Evolutionary conservation across 2,888 invertebrate species (phyloP), one percentile per base, ranked within the genome.

Genomic region (Drosophila gaucha): DNA sequence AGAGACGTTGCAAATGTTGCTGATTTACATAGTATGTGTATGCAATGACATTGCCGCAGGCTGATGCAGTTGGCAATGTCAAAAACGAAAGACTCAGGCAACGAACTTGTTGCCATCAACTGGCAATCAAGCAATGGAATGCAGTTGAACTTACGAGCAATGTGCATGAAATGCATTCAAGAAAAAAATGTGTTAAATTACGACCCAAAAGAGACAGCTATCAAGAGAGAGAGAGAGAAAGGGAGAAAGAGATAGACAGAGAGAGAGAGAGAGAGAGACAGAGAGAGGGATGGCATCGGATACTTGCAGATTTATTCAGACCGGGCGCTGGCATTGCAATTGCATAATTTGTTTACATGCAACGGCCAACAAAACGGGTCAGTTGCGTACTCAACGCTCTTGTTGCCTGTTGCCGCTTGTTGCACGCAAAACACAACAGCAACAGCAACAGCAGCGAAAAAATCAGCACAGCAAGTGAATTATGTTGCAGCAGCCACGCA

Each of bases 331-430:
- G 55, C 71, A 71, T 69, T 70, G 86, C 70, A 86, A 84, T 84
- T 84, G 87, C 87, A 84, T 84, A 84, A 84, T 83, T 80, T 85
- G 77, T 82, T 85, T 79, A 83, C 78, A 85, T 80, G 78, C 78
- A 79, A 68, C 44, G 66, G 69, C 67, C 76, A 85, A 69, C 77
- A 82, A 78, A 80, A 85, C 83, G 79, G 78, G 86, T 85, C 87
- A 82, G 78, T 76, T 85, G 80, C 73, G 75, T 82, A 73, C 64
- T 62, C 56, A 49, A 43, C 56, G 58, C 47, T 74, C 50, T 55
- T 55, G 63, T 71, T 71, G 74, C 35, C 35, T 8, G 59, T 22
- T 59, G 55, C 47, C 55, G 56, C 30, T 49, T 54, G 74, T 55
- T 74, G 86, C 72, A 69, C 74, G 69, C 84, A 69, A 69, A 56